These are phyloP conservation scores for Glyptemys insculpta DNA, from an alignment of 2,797 vertebrate genomes.

Conservation along the genomic window DNA sequence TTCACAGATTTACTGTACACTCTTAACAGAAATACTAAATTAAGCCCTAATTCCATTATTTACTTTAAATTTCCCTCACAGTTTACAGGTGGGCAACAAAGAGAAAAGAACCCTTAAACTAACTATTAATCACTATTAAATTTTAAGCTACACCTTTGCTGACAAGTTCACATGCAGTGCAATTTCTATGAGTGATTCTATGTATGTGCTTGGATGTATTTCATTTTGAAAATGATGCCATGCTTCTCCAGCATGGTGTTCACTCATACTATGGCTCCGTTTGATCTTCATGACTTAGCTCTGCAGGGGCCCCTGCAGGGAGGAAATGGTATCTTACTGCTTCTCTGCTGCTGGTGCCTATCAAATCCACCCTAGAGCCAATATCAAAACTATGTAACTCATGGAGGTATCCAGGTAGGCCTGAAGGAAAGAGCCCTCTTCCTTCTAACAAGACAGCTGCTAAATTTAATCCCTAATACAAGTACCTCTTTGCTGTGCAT, in stretches of 20 bases:
- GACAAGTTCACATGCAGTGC: not conserved
- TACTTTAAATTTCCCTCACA: not conserved
- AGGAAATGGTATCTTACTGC: not conserved
- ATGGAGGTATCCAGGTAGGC: not conserved
- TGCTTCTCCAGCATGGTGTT: not conserved
- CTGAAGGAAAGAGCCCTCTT: slow-evolving; percentile 3
- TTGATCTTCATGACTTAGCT: slow-evolving; percentile 9
- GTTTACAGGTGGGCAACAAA: not conserved
- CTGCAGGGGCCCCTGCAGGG: slow-evolving; percentile 10
- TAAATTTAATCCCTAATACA: slow-evolving; percentile 12
- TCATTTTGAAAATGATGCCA: not conserved
- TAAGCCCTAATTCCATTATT: not conserved
- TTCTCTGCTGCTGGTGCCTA: slow-evolving; percentile 43
- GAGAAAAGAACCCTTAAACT: not conserved
- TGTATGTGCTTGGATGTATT: not conserved
- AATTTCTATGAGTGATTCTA: not conserved
- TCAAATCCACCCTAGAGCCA: slow-evolving; percentile 33
- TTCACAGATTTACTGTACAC: not conserved
- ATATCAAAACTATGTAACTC: not conserved
- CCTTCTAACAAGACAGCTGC: not conserved
- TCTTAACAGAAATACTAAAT: accelerated
- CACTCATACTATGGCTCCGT: not conserved
- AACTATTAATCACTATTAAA: not conserved
- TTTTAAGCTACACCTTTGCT: not conserved
- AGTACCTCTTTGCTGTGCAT: not conserved